Conservation (phyloP, 2,113 vertebrate species). For the Falcunculus frontatus region DNA sequence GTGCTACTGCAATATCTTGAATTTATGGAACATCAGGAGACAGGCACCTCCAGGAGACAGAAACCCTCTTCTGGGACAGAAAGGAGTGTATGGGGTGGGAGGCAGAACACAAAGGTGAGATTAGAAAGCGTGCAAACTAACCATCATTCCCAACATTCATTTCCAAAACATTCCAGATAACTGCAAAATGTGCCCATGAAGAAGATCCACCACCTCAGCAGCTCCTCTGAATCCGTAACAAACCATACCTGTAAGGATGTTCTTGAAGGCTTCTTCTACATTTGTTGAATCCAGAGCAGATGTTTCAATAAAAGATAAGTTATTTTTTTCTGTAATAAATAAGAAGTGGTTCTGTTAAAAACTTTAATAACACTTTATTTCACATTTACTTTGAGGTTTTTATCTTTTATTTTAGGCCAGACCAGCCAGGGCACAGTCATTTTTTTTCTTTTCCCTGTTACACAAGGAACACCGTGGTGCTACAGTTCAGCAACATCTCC, state of each 20-base stretch:
- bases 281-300: constrained; percentile 97
- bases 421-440: neutral
- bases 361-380: neutral
- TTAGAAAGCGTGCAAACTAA: neutral
- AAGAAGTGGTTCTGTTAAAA: constrained; percentile 1
- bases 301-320: constrained; percentile 97
- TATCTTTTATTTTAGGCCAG: neutral
- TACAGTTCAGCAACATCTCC: neutral
- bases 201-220: neutral
- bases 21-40: neutral
- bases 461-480: neutral
- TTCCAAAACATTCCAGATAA: neutral
- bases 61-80: neutral
- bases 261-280: constrained; percentile 97
- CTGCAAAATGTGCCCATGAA: neutral
- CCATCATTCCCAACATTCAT: neutral
- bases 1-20: neutral
- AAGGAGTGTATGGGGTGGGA: neutral
- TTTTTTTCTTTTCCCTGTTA: neutral
- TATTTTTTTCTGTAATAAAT: constrained; percentile 88
- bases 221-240: neutral
- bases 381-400: neutral
- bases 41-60: neutral
- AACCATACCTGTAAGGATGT: constrained; percentile 89
- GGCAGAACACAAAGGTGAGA: neutral